A percentile compares a stretch with the other conserved stretches of the same genome.
These are phyloP conservation scores for Syngnathus floridae DNA, from an alignment of 2,113 vertebrate genomes.

Conservation along the genomic window DNA sequence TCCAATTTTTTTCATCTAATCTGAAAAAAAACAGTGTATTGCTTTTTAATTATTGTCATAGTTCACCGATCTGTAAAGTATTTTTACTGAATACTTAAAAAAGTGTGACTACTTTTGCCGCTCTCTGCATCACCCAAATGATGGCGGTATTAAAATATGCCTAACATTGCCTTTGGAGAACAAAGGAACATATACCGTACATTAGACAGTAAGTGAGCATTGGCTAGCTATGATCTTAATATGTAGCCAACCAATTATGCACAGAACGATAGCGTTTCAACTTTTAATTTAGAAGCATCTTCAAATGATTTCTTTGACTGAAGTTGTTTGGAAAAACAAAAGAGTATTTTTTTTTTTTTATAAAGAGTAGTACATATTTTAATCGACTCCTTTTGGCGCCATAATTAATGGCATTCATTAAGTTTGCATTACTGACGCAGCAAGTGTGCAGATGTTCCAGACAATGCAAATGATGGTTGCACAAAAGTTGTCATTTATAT, in stretches of 20 bases:
- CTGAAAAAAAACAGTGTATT: no score
- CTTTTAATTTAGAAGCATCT: neutral
- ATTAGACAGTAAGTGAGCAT: neutral
- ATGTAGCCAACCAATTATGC: neutral
- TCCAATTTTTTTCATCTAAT: no score
- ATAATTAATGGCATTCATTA: conserved; percentile 47
- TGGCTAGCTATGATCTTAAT: neutral
- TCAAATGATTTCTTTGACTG: no score
- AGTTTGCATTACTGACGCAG: conserved; percentile 30
- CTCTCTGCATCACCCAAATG: no score
- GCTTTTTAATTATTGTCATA: no score
- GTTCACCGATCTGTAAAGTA: no score
- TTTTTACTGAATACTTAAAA: no score
- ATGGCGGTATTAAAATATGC: no score
- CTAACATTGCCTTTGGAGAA: neutral
- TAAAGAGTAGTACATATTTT: neutral
- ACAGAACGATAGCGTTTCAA: neutral
- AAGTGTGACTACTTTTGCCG: no score
- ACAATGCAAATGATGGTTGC: conserved; percentile 55
- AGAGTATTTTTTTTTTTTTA: neutral
- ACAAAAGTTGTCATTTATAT: conserved; percentile 66
- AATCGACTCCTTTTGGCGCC: conserved; percentile 7
- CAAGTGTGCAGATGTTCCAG: conserved; percentile 45
- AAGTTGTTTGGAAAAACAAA: neutral
- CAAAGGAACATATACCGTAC: neutral